Conservation (phyloP, 2,888 invertebrate genomes). For the Dasypogon diadema region DNA sequence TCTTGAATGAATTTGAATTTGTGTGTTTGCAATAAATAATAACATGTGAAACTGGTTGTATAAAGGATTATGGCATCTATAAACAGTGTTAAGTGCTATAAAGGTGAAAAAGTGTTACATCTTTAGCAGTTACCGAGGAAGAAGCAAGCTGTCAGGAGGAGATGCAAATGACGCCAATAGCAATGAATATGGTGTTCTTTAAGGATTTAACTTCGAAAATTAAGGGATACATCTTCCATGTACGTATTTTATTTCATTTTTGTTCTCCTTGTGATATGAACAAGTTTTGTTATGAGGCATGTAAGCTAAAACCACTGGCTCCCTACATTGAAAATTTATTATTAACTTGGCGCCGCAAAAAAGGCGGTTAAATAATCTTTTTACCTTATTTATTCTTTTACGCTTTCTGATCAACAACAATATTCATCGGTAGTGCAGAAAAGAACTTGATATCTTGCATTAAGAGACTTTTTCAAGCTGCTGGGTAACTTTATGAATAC, state of each 20-base stretch:
- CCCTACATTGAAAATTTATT: neutral
- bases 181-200: constrained; percentile 68
- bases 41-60: constrained; percentile 26
- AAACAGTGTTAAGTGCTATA: neutral
- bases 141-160: no score
- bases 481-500: no score
- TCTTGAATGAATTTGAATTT: neutral
- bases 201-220: constrained; percentile 68
- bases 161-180: constrained; percentile 64
- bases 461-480: no score
- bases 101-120: constrained; percentile 18
- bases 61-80: constrained; percentile 1
- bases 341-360: neutral
- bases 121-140: no score
- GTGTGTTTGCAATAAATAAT: constrained; percentile 25
- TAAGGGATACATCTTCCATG: constrained; percentile 67
- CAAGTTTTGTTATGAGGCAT: neutral
- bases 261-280: neutral
- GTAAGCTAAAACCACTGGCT: neutral
- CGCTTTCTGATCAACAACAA: neutral
- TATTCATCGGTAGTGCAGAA: neutral
- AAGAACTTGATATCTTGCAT: neutral
- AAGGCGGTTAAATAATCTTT: no score
- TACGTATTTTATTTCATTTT: constrained; percentile 61
- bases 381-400: neutral